Evolutionary conservation across 2,888 invertebrate genomes (phyloP), one percentile per base, ranked within the genome.

Genomic region (Tenthredo livida): DNA sequence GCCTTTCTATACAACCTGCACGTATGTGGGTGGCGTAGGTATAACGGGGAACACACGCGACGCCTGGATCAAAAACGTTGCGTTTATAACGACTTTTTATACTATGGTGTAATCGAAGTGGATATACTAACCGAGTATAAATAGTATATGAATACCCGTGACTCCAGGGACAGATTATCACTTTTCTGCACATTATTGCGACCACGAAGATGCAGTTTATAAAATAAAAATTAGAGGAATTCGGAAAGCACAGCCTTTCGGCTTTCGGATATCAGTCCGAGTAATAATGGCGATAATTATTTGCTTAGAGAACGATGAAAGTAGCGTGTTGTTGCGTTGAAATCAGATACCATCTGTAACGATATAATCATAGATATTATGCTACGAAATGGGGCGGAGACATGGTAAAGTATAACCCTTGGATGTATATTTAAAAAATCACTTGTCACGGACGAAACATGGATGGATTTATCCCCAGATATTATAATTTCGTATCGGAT

Each of bases 321-420:
- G 40, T 61, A 58, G 61, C 80, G 80, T 80, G 80, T 80, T 61
- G 80, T 80, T 80, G 80, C 80, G 80, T 61, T 61, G 80, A 80
- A 80, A 80, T 80, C 21, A 58, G 80, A 80, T 80, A 80, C 37
- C 61, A 61, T 80, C 80, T 25, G 61, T 61, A 58, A 80, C 80
- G 80, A 80, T 80, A 25, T 80, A 80, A 80, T 61, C 80, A 61
- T 80, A 58, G 58, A 80, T 40, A 80, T 80, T 61, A 80, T 80
- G 80, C 50, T 58, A 40, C 12, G 61, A 61, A 40, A 61, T 40
- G 40, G 58, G 80, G 37, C 40, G 61, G 80, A 15, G n/a, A 80
- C 54, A 25, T 54, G 25, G 29, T 17, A 77, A 77, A 77, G 25
- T 77, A 77, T 77, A 77, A 77, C 50, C 77, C 77, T 29, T 5